phyloP scores from a whole-genome alignment of 2,888 invertebrate genomes.

The Eustalomyia histrio region DNA sequence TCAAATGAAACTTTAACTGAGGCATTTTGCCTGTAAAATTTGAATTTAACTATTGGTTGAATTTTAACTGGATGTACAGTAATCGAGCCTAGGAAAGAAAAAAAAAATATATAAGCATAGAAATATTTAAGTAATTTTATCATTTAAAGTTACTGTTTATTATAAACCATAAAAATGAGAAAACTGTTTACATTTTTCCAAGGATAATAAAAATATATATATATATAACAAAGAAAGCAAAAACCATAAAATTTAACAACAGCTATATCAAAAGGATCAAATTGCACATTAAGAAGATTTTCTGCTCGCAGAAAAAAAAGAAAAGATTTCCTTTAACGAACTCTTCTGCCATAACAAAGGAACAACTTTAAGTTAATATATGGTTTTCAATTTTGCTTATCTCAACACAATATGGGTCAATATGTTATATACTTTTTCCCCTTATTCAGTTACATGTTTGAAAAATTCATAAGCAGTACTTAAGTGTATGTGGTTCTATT shows the following conservation, averaged over 20 bases:
- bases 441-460: neutral
- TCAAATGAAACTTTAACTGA: too few relatives aligned
- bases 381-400: neutral
- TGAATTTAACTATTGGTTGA: too few relatives aligned
- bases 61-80: too few relatives aligned
- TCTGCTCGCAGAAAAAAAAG: neutral
- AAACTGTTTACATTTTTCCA: slow-evolving; percentile 32
- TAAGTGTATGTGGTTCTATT: neutral
- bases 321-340: slow-evolving; percentile 11
- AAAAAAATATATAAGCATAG: neutral
- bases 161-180: slow-evolving; percentile 3
- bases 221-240: slow-evolving; percentile 5
- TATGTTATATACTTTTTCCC: neutral
- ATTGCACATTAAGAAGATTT: neutral
- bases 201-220: neutral
- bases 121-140: slow-evolving; percentile 13
- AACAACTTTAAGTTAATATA: slow-evolving; percentile 19
- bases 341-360: neutral
- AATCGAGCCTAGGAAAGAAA: too few relatives aligned
- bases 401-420: slow-evolving; percentile 21
- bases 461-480: slow-evolving; percentile 24
- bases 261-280: neutral
- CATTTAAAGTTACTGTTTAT: neutral
- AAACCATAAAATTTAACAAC: neutral
- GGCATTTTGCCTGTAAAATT: too few relatives aligned